Evolutionary conservation across 2,797 vertebrate species (phyloP), one percentile per base, ranked within the genome.

Genomic region (Chloroceryle amazona): DNA sequence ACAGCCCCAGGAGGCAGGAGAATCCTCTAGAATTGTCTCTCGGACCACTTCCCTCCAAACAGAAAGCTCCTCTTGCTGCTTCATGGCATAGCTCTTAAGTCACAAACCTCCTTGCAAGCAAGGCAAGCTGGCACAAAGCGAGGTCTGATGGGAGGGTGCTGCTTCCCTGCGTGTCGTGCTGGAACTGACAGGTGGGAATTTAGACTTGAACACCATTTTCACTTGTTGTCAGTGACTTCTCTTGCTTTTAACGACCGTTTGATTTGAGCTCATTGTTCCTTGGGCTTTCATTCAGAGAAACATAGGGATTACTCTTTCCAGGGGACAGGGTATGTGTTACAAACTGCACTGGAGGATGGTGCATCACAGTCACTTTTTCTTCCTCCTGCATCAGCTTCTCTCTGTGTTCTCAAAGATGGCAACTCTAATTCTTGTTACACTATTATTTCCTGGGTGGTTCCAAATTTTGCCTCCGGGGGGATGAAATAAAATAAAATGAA

Each of bases 401-500:
- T 82, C 60, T 67, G 18, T 71, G 19, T 42, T 94, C 41, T 94
- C 57, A 74, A 33, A 57, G 41, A 65, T 21, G 46, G 75, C 75
- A 93, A 28, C 13, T 74, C 51, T 86, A 83, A 89, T 74, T 47
- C 71, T 73, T 85, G 31, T 78, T 91, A 88, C 88, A 93, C 55
- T 86, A 91, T 78, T 83, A 62, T 90, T 95, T 91, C 82, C 68
- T 86, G 46, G 31, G 66, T 91, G 0, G 0, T 78, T 96, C 68
- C 80, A 90, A 83, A 72, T 51, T 66, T 74, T 88, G 14, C 35
- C 86, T 91, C 82, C 80, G 0, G 0, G 23, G 52, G 49, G 10
- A 81, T 95, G 58, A 86, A 90, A 93, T 35, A 81, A 51, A 51
- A 25, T 75, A 61, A 74, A 91, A 86, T 71, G 65, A 91, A 88